These are phyloP conservation scores for Alces alces DNA, from an alignment of 2,113 vertebrate genomes.

Conservation along the genomic window DNA sequence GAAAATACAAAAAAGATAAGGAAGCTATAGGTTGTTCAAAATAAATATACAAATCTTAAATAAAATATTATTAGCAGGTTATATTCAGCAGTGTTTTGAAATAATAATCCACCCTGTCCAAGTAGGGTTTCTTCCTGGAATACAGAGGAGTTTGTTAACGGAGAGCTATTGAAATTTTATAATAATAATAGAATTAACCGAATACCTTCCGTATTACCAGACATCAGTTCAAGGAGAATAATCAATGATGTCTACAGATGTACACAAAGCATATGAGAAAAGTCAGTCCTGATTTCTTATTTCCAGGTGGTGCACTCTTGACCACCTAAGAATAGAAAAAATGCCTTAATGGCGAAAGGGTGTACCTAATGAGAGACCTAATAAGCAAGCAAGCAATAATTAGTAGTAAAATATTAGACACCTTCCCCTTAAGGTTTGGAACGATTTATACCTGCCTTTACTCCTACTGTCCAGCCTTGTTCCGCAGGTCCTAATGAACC, in stretches of 20 bases:
- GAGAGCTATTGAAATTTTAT: not conserved
- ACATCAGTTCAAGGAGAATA: not conserved
- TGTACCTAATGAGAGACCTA: not conserved
- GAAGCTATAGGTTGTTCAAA: not conserved
- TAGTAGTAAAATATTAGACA: not conserved
- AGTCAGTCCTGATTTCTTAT: not conserved
- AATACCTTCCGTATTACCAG: not conserved
- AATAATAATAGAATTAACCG: not conserved
- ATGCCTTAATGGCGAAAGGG: not conserved
- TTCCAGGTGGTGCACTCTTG: not conserved
- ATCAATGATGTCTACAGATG: not conserved
- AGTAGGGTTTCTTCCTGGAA: not conserved
- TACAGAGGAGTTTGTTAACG: conserved; percentile 1
- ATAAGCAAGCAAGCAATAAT: not conserved
- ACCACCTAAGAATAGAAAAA: not conserved
- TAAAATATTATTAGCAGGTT: not conserved
- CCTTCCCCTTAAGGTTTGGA: not conserved
- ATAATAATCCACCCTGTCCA: not conserved
- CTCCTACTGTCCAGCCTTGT: not conserved
- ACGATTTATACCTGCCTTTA: not conserved
- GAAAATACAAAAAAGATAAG: not conserved
- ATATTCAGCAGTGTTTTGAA: not conserved
- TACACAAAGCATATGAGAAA: not conserved
- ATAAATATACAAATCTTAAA: not conserved
- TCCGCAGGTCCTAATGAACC: not conserved